Conservation (phyloP, 2,888 invertebrate species). For the Omphaloscelis lunosa region DNA sequence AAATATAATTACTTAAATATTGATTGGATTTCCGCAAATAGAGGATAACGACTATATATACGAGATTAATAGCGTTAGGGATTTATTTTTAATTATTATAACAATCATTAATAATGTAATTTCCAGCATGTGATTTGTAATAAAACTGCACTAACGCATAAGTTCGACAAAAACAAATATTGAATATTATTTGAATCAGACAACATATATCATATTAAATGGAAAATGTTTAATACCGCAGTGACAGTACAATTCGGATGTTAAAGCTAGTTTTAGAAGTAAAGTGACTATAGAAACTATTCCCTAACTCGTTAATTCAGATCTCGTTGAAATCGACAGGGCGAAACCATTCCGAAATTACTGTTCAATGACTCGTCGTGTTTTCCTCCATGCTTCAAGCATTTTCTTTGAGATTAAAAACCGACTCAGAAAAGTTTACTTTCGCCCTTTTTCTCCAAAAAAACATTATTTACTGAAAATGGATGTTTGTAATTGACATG, state of each 20-base stretch:
- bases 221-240: conserved; percentile 8
- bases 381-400: conserved; percentile 67
- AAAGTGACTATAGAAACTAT: conserved; percentile 13
- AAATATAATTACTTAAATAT: conserved; percentile 22
- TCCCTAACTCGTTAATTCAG: conserved; percentile 78
- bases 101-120: conserved; percentile 10
- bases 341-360: conserved; percentile 81
- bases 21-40: conserved; percentile 23
- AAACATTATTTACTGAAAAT: conserved; percentile 1
- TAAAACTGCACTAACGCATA: conserved; percentile 9
- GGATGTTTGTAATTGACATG: conserved; percentile 22
- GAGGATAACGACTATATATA: not conserved
- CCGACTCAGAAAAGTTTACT: conserved; percentile 47
- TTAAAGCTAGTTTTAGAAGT: conserved; percentile 18
- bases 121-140: conserved; percentile 14
- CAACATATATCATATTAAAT: conserved; percentile 6
- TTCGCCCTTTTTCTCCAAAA: conserved; percentile 26
- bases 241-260: conserved; percentile 17
- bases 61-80: not conserved
- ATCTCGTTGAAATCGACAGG: conserved; percentile 81
- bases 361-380: conserved; percentile 79
- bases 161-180: conserved; percentile 11
- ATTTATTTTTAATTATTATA: conserved; percentile 21
- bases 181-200: conserved; percentile 10
- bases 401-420: conserved; percentile 67